Conservation (phyloP, 2,113 vertebrate species). For the Laticauda colubrina region DNA sequence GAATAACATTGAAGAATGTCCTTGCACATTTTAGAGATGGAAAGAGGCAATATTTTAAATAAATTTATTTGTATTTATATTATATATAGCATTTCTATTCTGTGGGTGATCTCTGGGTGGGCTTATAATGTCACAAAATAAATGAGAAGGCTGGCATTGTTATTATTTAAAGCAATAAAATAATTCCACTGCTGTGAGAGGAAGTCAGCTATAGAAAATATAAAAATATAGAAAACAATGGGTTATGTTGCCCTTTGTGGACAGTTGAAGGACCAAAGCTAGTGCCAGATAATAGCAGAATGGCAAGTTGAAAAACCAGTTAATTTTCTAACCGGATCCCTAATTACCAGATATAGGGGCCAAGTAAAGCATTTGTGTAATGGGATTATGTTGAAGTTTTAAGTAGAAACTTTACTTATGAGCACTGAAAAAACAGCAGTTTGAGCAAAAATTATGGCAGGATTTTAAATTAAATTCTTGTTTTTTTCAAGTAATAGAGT, state of each 20-base stretch:
- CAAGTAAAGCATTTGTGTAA: background rate
- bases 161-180: background rate
- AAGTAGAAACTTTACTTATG: background rate
- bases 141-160: background rate
- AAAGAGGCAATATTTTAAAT: background rate
- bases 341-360: background rate
- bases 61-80: background rate
- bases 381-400: background rate
- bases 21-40: background rate
- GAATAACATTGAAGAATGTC: background rate
- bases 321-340: background rate
- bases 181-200: background rate
- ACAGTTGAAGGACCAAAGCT: background rate
- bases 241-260: background rate
- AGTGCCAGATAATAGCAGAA: background rate
- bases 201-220: background rate
- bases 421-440: background rate
- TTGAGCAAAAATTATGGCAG: background rate
- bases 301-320: background rate
- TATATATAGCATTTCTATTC: background rate
- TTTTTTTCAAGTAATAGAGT: background rate
- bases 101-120: background rate
- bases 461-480: background rate
- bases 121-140: background rate
- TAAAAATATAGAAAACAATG: background rate